Conservation (phyloP, 2,888 invertebrate species). For the Augochlorella aurata region DNA sequence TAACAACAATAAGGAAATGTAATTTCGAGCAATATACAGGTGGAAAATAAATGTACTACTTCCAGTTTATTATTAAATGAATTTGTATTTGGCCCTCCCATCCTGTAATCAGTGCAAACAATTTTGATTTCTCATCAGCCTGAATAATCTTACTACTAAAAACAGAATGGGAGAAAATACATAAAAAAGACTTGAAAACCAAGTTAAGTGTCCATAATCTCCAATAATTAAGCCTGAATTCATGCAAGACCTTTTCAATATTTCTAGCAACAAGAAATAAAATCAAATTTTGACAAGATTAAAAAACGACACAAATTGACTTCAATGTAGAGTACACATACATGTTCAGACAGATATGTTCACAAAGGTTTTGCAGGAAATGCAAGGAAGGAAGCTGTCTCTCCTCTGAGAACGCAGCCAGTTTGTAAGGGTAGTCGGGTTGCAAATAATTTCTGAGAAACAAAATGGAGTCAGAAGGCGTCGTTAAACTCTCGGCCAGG, state of each 20-base stretch:
- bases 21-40: neutral
- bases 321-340: no score
- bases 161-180: no score
- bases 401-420: no score
- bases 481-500: neutral
- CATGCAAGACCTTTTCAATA: neutral
- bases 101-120: neutral
- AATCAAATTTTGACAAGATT: neutral
- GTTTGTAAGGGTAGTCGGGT: neutral
- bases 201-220: neutral
- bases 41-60: neutral
- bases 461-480: conserved; percentile 5
- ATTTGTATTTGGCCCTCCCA: neutral
- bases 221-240: no score
- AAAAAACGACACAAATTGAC: neutral
- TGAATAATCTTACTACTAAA: neutral
- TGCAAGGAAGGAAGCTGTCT: no score
- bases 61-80: neutral
- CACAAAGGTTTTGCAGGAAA: no score
- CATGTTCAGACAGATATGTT: no score
- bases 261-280: neutral
- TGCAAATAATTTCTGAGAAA: neutral
- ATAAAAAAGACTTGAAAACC: no score
- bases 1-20: neutral
- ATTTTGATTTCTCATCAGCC: neutral